Base-by-base conservation (phyloP, 2,888 invertebrate species). In the Hydraecia micacea region DNA sequence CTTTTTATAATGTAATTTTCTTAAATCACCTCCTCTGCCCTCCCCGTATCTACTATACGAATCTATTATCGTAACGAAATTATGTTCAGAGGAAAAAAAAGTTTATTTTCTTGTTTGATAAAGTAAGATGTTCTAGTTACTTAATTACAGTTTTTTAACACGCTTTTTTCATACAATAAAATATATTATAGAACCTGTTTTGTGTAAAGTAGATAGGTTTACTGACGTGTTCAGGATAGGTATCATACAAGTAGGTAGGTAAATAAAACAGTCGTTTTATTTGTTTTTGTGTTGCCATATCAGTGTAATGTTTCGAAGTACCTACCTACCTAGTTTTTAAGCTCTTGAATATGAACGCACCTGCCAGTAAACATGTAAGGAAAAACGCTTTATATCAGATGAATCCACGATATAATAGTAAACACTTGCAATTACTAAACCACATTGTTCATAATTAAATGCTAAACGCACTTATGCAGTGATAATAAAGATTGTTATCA, bases 1-100 rank as follows among this genome's bases (percentile, higher is more conserved):
- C 92, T 94, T 95, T 96, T 95, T 95, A 95, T 94, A 95, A 95
- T 95, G 95, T 96, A 96, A 96, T 96, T 96, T 96, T 94, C 94
- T 93, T 93, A 95, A 96, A 96, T 96, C 94, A 96, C 94, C 95
- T 93, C 88, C 85, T 90, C 91, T 90, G 90, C 93, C 93, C 93
- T 94, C 93, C 88, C 55, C 32, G 36, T 90, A 86, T 80, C 89
- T 90, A 88, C 89, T 90, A 89, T 91, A 91, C 87, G 65, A 79
- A 81, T 75, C 72, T 88, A 87, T 87, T 86, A 88, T 90, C 79
- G 81, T 75, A 76, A 81, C 74, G 73, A 88, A 90, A 89, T 88
- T 86, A 86, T 84, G 65, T 81, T 73, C n/a, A 75, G 78, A 69
- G 75, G 73, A 82, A 87, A 75, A 77, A 73, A 70, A 15, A 6